Evolutionary conservation across 2,113 vertebrate genomes (phyloP).

Genomic region (Mastomys natalensis): DNA sequence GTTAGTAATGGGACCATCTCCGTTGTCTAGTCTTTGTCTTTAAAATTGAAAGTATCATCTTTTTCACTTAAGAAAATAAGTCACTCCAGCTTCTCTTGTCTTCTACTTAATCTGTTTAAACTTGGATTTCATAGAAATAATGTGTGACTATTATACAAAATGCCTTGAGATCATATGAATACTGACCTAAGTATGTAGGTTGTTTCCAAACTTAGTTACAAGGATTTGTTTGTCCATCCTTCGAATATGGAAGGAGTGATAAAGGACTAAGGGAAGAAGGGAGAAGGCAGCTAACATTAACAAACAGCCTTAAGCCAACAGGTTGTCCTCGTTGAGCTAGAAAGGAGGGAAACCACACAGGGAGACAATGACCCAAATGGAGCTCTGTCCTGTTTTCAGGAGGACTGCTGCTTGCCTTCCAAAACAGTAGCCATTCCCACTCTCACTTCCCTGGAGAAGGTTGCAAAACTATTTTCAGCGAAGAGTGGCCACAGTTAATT

Average conservation of each 20-base stretch:
- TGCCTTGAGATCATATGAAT: not conserved
- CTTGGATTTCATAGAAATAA: constrained; percentile 25
- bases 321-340: not conserved
- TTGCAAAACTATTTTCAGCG: constrained; percentile 42
- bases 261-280: constrained; percentile 13
- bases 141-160: constrained; percentile 43
- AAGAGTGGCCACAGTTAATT: constrained; percentile 47
- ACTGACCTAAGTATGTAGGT: not conserved
- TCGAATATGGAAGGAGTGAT: not conserved
- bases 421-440: not conserved
- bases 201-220: constrained; percentile 40
- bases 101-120: constrained; percentile 50
- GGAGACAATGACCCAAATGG: constrained; percentile 7
- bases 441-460: not conserved
- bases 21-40: not conserved
- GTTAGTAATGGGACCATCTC: not conserved
- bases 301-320: constrained; percentile 8
- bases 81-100: constrained; percentile 48
- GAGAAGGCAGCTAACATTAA: constrained; percentile 36
- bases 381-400: not conserved
- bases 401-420: not conserved
- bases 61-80: constrained; percentile 43
- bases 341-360: constrained; percentile 3
- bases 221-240: not conserved
- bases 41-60: constrained; percentile 1